Evolutionary conservation across 2,888 invertebrate genomes (phyloP), one percentile per base, ranked within the genome.

Genomic region (Mechanitis mazaeus): DNA sequence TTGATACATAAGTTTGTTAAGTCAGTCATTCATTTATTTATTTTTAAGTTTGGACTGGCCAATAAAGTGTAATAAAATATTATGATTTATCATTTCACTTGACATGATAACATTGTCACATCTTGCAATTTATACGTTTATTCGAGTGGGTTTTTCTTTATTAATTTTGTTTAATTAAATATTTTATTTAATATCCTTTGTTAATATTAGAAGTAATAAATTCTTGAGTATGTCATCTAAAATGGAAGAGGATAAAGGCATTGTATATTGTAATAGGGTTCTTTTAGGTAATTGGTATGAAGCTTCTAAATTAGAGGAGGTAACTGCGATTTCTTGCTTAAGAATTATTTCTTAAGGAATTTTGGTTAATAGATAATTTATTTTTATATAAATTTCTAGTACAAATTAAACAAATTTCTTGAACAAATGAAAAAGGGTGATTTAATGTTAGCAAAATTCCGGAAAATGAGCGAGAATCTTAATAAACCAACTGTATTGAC

Each of bases 221-320:
- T 42, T 42, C 9, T 9, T 42, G 9, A 42, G 9, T 42, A 42
- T 7, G 42, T 42, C 79, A 76, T 68, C 70, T 7, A 83, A 79
- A 66, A 65, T 68, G 59, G 78, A 82, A 3, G 74, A 79, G 62
- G 87, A 88, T 69, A 89, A 84, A 72, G 85, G 80, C 31, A 84
- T 88, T 62, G 80, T 85, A 65, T 90, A 83, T 73, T 74, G 80
- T 65, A 88, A 85, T 67, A 75, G 85, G 59, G 88, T 88, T 31
- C 85, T 75, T 45, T 72, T 85, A 5, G 89, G 89, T 61, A 88
- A 89, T 75, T 90, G 90, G 90, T 87, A 83, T 73, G 89, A 90
- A 74, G 79, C 86, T 20, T 68, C 79, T n/a, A 76, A 81, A 72
- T 76, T 89, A 64, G 87, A 89, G 70, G 89, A 90, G 81, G 89